Conservation (phyloP, 2,113 vertebrate genomes). For the Dendrocopos noguchii region DNA sequence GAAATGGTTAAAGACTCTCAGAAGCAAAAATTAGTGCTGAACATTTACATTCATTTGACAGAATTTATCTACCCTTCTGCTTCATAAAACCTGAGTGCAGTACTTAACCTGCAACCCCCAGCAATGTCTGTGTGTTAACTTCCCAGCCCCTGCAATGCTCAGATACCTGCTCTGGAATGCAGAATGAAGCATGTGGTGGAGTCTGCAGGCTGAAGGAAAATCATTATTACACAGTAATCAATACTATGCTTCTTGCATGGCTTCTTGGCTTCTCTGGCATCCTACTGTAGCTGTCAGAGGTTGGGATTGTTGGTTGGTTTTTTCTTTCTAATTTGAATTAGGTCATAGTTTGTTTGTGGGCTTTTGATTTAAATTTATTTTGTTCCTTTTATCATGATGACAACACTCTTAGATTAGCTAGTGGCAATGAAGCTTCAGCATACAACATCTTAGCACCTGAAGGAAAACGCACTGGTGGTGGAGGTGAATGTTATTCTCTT, state of each 20-base stretch:
- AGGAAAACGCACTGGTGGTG: neutral
- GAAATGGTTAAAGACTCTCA: neutral
- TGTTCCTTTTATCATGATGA: slow-evolving; percentile 25
- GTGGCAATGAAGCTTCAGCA: neutral
- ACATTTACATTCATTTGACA: slow-evolving; percentile 48
- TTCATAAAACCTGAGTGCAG: slow-evolving; percentile 57
- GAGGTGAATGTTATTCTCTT: neutral
- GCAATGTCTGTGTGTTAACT: neutral
- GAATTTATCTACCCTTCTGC: slow-evolving; percentile 64
- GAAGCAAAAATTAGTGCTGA: slow-evolving; percentile 36
- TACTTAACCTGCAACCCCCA: slow-evolving; percentile 57
- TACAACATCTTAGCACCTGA: neutral
- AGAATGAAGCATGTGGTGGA: neutral
- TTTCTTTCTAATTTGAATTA: slow-evolving; percentile 18
- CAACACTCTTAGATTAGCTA: slow-evolving; percentile 19
- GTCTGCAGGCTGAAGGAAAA: slow-evolving; percentile 10
- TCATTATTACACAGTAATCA: slow-evolving; percentile 31
- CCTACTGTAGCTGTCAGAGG: neutral
- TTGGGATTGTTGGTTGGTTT: neutral
- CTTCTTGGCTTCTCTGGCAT: neutral
- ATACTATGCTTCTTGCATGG: neutral
- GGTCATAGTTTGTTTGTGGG: slow-evolving; percentile 2
- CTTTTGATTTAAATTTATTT: slow-evolving; percentile 11
- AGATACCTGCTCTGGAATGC: neutral
- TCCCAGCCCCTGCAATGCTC: neutral